phyloP scores from a whole-genome alignment of 2,888 invertebrate species.

The Lithophane socia region DNA sequence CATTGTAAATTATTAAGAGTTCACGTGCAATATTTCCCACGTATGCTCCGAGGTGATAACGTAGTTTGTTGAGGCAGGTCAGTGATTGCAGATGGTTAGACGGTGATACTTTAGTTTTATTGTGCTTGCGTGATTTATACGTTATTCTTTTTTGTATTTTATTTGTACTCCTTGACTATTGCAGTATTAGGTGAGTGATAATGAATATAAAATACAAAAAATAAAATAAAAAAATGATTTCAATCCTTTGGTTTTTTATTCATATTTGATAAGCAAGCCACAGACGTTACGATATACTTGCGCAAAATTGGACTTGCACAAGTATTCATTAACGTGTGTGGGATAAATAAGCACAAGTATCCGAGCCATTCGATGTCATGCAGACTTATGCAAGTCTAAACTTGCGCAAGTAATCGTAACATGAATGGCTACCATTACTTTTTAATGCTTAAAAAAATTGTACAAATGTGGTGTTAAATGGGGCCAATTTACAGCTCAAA shows the following conservation, averaged over 20 bases:
- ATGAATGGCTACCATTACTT: background rate
- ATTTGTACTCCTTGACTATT: background rate
- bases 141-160: background rate
- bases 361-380: no score
- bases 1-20: conserved; percentile 19
- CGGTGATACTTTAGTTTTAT: background rate
- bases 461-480: background rate
- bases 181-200: background rate
- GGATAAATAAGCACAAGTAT: no score
- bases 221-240: background rate
- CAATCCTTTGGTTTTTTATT: background rate
- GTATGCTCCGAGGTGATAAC: background rate
- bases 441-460: no score
- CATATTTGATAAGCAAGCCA: background rate
- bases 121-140: background rate
- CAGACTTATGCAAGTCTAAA: no score
- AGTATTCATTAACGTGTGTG: no score
- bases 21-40: conserved; percentile 21
- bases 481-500: background rate
- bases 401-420: no score
- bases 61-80: background rate
- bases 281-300: no score
- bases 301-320: no score
- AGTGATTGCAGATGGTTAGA: conserved; percentile 1
- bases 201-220: conserved; percentile 3